Base-by-base conservation (phyloP, 2,888 invertebrate genomes). In the Leptogaster cylindrica region DNA sequence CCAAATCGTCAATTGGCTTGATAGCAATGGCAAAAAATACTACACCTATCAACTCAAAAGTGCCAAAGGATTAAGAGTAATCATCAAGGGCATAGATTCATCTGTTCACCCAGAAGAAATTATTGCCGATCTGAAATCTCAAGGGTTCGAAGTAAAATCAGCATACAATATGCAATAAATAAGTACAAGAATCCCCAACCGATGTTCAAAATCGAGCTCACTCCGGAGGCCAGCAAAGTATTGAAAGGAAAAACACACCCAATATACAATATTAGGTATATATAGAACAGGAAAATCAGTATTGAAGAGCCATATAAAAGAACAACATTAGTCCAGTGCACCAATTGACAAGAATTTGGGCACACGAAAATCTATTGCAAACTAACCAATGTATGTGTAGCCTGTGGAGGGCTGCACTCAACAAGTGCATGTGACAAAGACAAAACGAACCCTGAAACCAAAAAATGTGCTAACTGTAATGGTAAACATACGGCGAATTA, bases 391-490 rank as follows among this genome's bases (percentile, higher is more conserved):
- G 46, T 46, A 12, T 46, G 46, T 46, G 39, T 39, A n/a, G 39
- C 48, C 14, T 48, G 48, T 2, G 48, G 48, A 48, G 48, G 23
- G 10, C 48, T 48, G 20, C 48, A 48, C 23, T 23, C 18, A 48
- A 5, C 18, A 16, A 46, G 46, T 20, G 46, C 16, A 46, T 46
- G 46, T 10, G 20, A 46, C 46, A 46, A 48, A 20, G 23, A 48
- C 20, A 48, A 20, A 48, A 48, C 8, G 6, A 48, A 20, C 48
- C 18, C 48, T 6, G 20, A 48, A 48, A 4, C 23, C 48, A 48
- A 48, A 48, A 48, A 23, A 48, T 48, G 48, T n/a, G 23, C 18
- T n/a, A 48, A 48, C 48, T 48, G 48, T 10, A 48, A 48, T 23
- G 23, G 48, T 4, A 48, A 48, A 5, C 48, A 48, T 23, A 48